Conservation (phyloP, 2,797 vertebrate genomes). For the Periophthalmus magnuspinnatus region DNA sequence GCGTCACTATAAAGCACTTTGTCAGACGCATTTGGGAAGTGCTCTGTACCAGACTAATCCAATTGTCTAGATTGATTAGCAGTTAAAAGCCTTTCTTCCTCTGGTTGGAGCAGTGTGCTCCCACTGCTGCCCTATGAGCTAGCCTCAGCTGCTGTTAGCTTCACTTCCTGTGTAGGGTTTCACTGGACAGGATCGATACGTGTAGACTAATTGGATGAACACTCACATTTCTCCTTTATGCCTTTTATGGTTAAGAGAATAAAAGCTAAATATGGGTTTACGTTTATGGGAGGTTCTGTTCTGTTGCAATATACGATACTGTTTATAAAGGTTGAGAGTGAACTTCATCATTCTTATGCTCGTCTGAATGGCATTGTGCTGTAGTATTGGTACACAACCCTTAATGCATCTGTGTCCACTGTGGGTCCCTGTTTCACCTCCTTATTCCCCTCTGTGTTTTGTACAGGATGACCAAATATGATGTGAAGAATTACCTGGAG, state of each 20-base stretch:
- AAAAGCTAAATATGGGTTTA: constrained; percentile 57
- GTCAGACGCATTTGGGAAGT: constrained; percentile 73
- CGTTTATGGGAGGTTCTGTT: constrained; percentile 37
- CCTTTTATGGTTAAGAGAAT: constrained; percentile 59
- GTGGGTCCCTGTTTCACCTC: neutral
- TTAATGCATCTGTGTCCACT: neutral
- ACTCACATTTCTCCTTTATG: constrained; percentile 67
- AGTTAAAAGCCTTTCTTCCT: constrained; percentile 79
- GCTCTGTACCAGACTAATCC: constrained; percentile 70
- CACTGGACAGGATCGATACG: constrained; percentile 68
- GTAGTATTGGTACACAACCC: too few relatives aligned
- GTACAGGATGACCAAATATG: constrained; percentile 92
- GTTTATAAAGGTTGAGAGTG: constrained; percentile 54
- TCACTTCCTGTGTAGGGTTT: constrained; percentile 76
- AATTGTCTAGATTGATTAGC: constrained; percentile 75
- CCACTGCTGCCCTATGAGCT: constrained; percentile 67
- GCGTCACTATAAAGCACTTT: constrained; percentile 74
- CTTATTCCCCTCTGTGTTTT: constrained; percentile 21
- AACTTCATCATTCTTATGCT: constrained; percentile 6
- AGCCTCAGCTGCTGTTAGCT: constrained; percentile 69
- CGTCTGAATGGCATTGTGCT: constrained; percentile 23
- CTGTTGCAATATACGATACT: constrained; percentile 37
- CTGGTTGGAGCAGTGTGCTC: constrained; percentile 60
- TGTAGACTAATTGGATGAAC: constrained; percentile 75
- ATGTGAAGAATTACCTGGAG: constrained; percentile 91